These are phyloP conservation scores for Drosophila sturtevanti DNA, from an alignment of 1,140 invertebrate genomes.

Conservation along the genomic window DNA sequence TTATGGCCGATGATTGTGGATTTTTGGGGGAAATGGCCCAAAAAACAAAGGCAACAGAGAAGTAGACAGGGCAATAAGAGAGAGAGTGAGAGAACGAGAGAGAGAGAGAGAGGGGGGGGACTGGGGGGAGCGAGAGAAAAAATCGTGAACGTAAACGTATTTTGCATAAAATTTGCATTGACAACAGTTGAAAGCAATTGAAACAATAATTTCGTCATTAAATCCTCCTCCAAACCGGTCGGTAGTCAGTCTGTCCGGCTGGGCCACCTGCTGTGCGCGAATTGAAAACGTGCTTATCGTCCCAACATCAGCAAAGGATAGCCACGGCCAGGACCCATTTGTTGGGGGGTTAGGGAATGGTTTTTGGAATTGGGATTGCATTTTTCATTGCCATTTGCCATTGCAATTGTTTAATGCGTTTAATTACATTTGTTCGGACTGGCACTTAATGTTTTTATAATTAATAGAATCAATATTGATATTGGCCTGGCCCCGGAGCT, in stretches of 20 bases:
- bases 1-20: background rate
- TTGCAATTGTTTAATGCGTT: conserved; percentile 79
- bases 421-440: conserved; percentile 76
- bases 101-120: background rate
- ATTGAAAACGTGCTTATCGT: conserved; percentile 80
- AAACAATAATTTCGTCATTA: conserved; percentile 82
- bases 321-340: too few relatives aligned
- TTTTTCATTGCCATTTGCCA: conserved; percentile 58
- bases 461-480: conserved; percentile 82
- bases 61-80: too few relatives aligned
- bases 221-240: conserved; percentile 37
- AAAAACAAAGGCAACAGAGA: too few relatives aligned
- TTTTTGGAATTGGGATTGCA: conserved; percentile 23
- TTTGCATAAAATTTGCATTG: conserved; percentile 81
- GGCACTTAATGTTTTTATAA: conserved; percentile 82
- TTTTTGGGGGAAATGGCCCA: too few relatives aligned
- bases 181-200: conserved; percentile 81
- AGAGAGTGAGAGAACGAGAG: background rate
- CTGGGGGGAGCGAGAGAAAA: background rate
- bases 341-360: too few relatives aligned
- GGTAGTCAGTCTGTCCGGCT: background rate
- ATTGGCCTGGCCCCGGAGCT: conserved; percentile 32
- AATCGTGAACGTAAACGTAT: conserved; percentile 53
- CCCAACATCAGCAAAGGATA: conserved; percentile 60
- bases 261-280: conserved; percentile 46